Base-by-base conservation (phyloP, 64 coral and sea anemone genomes). In the Orbicella faveolata region DNA sequence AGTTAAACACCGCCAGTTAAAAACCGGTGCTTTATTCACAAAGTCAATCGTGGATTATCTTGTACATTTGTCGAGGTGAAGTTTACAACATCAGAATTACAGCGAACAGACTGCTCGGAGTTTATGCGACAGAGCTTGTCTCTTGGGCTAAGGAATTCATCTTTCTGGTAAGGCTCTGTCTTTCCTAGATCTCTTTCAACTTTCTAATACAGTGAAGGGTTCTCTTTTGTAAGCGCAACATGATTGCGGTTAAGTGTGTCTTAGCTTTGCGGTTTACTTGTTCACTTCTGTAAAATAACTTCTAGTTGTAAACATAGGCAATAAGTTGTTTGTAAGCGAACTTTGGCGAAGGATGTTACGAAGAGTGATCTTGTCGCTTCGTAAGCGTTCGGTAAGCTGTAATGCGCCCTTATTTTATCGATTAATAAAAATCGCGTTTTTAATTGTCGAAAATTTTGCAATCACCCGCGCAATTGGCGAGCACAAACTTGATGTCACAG, bases 151-250 rank as follows among this genome's bases (percentile, higher is more conserved):
- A 63, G 25, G 39, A 48, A 85, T 48, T 53, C 64, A 79, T 23
- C 77, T 21, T 16, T 44, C 82, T 37, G 82, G 82, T 85, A 85
- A 44, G 82, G 51, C 7, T 48, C 41, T 33, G 73, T 52, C 52
- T 85, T 21, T 34, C 11, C 9, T 25, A 4, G 17, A 35, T 82
- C 15, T 85, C 61, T 18, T 39, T 11, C 20, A 37, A 16, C 20
- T 36, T 33, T 52, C 17, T 6, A 26, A 15, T 7, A 48, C 12
- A 11, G 11, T 34, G 20, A 51, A 19, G 0, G 10, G 52, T 84
- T n/a, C 8, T 68, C 17, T 23, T 23, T 26, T 11, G 10, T 9
- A 10, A 70, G 9, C 10, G 25, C 21, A 11, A 70, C 21, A 11
- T 9, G 10, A 70, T n/a, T 70, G 67, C 9, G 21, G 67, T 70